A percentile compares a stretch with the other conserved stretches of the same genome.
Conservation (phyloP, 2,888 invertebrate species). For the Erpobdella octoculata region DNA sequence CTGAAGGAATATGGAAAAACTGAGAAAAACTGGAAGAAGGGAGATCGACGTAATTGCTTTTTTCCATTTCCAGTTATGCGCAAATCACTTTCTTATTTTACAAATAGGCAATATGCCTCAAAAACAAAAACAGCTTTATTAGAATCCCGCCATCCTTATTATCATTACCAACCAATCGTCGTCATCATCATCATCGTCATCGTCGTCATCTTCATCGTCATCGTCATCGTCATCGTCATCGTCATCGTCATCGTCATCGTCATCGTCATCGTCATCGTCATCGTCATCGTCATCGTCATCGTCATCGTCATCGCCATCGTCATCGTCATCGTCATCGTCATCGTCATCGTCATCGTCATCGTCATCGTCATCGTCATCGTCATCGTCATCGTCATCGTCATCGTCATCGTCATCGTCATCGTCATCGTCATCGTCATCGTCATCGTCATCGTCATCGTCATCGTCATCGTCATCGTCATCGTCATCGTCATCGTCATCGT, state of each 20-base stretch:
- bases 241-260: constrained; percentile 14
- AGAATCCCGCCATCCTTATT: too few relatives aligned
- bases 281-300: not conserved
- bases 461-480: too few relatives aligned
- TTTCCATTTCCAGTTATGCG: too few relatives aligned
- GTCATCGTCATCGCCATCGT: constrained; percentile 14
- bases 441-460: not conserved
- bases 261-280: not conserved
- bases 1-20: too few relatives aligned
- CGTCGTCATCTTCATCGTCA: not conserved
- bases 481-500: constrained; percentile 24
- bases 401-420: not conserved
- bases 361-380: not conserved
- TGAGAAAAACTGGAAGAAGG: too few relatives aligned
- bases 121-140: too few relatives aligned
- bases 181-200: not conserved
- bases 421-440: not conserved
- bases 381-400: not conserved
- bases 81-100: too few relatives aligned
- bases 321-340: not conserved
- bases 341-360: not conserved
- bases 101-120: too few relatives aligned
- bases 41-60: too few relatives aligned
- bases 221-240: not conserved
- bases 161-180: not conserved